Percentiles rank a stretch among this genome's conserved stretches.
Conservation (phyloP, 2,113 vertebrate species). For the Chaetops frenatus region DNA sequence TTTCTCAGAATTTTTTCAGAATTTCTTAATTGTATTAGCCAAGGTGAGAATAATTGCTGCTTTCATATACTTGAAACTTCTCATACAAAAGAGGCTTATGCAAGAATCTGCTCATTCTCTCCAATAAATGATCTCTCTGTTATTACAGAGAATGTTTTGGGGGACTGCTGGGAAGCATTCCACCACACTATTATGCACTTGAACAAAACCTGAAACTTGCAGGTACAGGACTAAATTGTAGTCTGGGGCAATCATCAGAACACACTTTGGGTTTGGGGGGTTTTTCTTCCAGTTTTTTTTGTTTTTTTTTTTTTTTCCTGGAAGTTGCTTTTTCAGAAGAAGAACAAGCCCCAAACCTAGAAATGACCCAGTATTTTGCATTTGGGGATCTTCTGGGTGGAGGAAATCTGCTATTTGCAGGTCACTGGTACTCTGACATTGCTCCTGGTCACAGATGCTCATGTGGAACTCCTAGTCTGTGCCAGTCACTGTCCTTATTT, state of each 20-base stretch:
- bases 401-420: neutral
- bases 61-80: constrained; percentile 48
- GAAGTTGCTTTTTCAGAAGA: neutral
- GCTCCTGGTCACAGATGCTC: neutral
- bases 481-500: neutral
- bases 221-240: constrained; percentile 56
- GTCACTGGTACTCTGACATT: neutral
- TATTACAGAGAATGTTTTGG: constrained; percentile 36
- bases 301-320: neutral
- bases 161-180: constrained; percentile 55
- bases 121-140: constrained; percentile 57
- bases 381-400: neutral
- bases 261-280: neutral
- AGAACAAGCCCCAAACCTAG: neutral
- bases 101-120: constrained; percentile 48
- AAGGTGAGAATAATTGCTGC: constrained; percentile 59
- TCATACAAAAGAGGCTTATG: constrained; percentile 59
- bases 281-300: too few relatives aligned
- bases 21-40: constrained; percentile 62
- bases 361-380: neutral
- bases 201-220: constrained; percentile 53
- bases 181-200: constrained; percentile 28
- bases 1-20: constrained; percentile 31
- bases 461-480: neutral
- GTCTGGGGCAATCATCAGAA: constrained; percentile 22